Base-by-base conservation (phyloP, 1,140 invertebrate species). In the Neodiprion virginianus region DNA sequence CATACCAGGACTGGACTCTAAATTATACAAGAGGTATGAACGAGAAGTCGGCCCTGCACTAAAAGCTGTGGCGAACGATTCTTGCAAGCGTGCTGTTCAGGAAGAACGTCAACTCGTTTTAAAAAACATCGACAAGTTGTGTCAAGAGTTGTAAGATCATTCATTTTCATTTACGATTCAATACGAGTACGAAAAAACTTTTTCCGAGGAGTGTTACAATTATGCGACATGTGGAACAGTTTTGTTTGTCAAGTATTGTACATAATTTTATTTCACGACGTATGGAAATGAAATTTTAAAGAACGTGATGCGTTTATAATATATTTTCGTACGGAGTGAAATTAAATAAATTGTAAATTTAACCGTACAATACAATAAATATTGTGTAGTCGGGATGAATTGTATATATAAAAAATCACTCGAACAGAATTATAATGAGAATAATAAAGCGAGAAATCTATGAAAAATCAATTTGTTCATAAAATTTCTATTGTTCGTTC, bases 21-120 rank as follows among this genome's bases (percentile, higher is more conserved):
- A 66, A 28, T n/a, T 73, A 17, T 76, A 48, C 23, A 76, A 76
- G 47, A 49, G 48, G 47, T 73, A 73, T 66, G 72, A 74, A 71
- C 49, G n/a, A 72, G 69, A 74, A 21, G 75, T 76, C 21, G 74
- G 74, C 21, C 17, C 48, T 48, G 21, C 47, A 7, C 69, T 75
- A 28, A 71, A 75, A 69, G 48, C 65, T 48, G 66, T 69, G 17
- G 72, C 75, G 10, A 12, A 76, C 12, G 75, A 78, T 48, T 74
- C 73, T 67, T 78, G 72, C 28, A 74, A 23, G 61, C 61, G 17
- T 72, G 74, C 77, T 68, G 68, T 72, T 67, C 3, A 75, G 49
- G 77, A 75, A 74, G 77, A 75, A 53, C 48, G 71, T 66, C 72
- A 28, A 67, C 67, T 75, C 66, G 74, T 78, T 74, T 66, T 78